Evolutionary conservation across 1,140 invertebrate species (phyloP).

Genomic region (Anoplolepis gracilipes): DNA sequence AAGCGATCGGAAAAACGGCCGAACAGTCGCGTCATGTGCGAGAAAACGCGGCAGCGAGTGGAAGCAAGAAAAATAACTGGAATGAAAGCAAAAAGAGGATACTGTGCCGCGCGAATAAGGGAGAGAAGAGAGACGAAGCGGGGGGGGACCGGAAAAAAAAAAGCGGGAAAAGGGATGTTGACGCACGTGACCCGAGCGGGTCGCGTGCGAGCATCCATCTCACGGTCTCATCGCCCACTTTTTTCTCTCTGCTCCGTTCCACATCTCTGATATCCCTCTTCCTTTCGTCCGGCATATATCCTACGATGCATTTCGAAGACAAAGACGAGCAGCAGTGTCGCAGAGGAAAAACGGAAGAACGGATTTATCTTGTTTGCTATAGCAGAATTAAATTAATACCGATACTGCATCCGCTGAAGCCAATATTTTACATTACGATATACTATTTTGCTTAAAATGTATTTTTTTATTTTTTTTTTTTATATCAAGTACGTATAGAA

Average conservation of each 20-base stretch:
- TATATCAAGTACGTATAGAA: not conserved
- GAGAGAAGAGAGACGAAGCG: not conserved
- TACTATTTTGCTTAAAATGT: not conserved
- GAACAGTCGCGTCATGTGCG: constrained; percentile 41
- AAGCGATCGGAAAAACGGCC: constrained; percentile 30
- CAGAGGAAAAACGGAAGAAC: constrained; percentile 11
- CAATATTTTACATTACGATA: not conserved
- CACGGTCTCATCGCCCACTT: constrained; percentile 42
- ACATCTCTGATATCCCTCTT: constrained; percentile 25
- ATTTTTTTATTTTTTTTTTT: constrained; percentile 2
- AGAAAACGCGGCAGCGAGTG: constrained; percentile 20
- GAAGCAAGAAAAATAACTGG: constrained; percentile 33
- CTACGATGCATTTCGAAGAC: constrained; percentile 18
- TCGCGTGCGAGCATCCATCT: constrained; percentile 54
- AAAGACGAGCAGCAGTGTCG: constrained; percentile 20
- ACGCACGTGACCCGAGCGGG: constrained; percentile 64
- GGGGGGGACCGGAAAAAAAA: not conserved
- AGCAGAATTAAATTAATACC: constrained; percentile 41
- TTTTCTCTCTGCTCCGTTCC: constrained; percentile 33
- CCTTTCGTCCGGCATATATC: not conserved
- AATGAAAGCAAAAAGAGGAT: constrained; percentile 31
- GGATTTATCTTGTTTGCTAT: constrained; percentile 20
- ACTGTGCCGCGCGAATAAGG: not conserved
- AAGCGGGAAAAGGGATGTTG: constrained; percentile 53
- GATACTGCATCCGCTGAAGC: constrained; percentile 10